Evolutionary conservation across 2,113 vertebrate genomes (phyloP).

Genomic region (Catharus bicknelli): DNA sequence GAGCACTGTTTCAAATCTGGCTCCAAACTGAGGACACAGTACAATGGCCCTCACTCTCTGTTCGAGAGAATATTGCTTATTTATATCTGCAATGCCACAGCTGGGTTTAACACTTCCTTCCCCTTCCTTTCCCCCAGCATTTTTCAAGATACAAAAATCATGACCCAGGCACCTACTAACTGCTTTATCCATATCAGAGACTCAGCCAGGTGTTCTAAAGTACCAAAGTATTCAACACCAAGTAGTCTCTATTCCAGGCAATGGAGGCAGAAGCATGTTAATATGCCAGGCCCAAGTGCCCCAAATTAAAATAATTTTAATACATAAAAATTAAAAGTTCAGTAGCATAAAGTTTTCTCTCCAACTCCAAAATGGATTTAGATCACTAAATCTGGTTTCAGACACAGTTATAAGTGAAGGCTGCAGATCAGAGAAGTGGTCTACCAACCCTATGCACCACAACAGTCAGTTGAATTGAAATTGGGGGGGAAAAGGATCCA

Average conservation of each 20-base stretch:
- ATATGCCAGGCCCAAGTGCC: not conserved
- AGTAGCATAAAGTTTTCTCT: not conserved
- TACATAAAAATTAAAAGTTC: not conserved
- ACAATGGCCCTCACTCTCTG: not conserved
- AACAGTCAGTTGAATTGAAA: not conserved
- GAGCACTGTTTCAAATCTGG: not conserved
- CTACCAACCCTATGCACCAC: not conserved
- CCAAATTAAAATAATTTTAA: not conserved
- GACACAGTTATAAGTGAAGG: not conserved
- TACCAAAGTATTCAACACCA: not conserved
- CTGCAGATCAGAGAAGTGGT: not conserved
- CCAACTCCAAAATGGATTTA: not conserved
- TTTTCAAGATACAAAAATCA: not conserved
- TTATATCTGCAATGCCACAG: not conserved
- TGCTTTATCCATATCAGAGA: not conserved
- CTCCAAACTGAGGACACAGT: not conserved
- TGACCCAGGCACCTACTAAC: not conserved
- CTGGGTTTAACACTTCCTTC: not conserved
- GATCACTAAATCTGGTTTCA: not conserved
- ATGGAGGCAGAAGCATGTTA: not conserved
- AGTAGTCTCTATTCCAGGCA: not conserved
- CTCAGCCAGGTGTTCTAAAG: not conserved
- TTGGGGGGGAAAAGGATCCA: not conserved
- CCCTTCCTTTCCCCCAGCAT: fast-evolving
- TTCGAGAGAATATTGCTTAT: not conserved